Conservation (phyloP, 1,140 invertebrate species). For the Hypsibius dujardini region DNA sequence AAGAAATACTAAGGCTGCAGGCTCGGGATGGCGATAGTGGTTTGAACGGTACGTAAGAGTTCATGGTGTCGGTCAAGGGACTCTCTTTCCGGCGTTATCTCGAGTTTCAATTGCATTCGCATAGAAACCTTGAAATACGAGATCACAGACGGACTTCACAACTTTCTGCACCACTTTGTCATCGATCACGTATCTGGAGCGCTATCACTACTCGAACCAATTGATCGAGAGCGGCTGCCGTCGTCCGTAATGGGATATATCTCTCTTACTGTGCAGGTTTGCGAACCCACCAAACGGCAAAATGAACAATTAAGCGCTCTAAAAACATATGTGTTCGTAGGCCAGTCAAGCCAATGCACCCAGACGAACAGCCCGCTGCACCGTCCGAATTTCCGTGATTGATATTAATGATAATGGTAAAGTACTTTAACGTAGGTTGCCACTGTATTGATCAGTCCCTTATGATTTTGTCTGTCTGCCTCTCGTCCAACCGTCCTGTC, state of each 20-base stretch:
- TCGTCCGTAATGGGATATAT: not conserved
- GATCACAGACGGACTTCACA: not conserved
- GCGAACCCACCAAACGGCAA: not conserved
- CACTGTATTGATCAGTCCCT: no score
- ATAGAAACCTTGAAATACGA: conserved; percentile 6
- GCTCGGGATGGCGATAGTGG: not conserved
- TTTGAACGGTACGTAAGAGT: not conserved
- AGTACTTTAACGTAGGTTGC: no score
- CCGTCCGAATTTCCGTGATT: not conserved
- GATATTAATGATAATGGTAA: conserved; percentile 6
- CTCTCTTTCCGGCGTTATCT: not conserved
- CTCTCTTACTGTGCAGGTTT: not conserved
- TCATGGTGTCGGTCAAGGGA: not conserved
- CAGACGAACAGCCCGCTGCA: not conserved
- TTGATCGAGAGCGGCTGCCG: conserved; percentile 3
- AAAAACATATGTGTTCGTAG: not conserved
- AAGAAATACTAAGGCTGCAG: not conserved
- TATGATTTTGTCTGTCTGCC: no score
- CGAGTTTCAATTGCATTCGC: not conserved
- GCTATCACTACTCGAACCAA: not conserved
- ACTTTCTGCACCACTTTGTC: not conserved
- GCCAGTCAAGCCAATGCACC: not conserved
- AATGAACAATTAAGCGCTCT: not conserved
- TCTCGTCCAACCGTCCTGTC: no score
- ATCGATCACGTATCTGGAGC: conserved; percentile 3